Percentiles rank a stretch among this genome's conserved stretches.
Evolutionary conservation across 2,888 invertebrate species (phyloP).

Genomic region (Drosophila cognata): DNA sequence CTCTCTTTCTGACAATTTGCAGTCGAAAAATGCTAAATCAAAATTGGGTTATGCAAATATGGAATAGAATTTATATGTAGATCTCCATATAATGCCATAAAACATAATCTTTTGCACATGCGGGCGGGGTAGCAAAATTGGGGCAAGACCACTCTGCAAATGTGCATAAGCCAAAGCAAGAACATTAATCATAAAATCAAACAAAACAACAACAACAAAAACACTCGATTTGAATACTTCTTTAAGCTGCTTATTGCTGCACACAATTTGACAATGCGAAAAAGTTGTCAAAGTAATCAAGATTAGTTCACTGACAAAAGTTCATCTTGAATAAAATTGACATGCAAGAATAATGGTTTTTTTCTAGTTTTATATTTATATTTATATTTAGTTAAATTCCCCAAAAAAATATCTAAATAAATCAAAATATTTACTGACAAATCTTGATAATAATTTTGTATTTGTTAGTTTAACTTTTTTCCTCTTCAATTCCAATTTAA

Average conservation of each 20-base stretch:
- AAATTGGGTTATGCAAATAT: constrained; percentile 58
- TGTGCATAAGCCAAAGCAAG: background rate
- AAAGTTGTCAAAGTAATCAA: background rate
- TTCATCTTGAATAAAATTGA: background rate
- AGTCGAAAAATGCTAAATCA: constrained; percentile 55
- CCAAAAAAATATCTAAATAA: background rate
- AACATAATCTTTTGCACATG: constrained; percentile 1
- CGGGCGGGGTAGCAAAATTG: background rate
- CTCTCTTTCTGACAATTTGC: constrained; percentile 48
- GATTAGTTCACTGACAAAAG: background rate
- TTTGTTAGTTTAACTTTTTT: background rate
- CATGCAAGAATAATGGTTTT: too few relatives aligned
- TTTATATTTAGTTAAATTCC: too few relatives aligned
- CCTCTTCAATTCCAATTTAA: background rate
- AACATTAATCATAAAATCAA: background rate
- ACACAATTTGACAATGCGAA: background rate
- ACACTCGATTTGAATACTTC: background rate
- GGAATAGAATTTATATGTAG: background rate
- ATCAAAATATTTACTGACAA: background rate
- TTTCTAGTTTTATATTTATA: background rate
- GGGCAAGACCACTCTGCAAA: background rate
- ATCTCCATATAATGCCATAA: background rate
- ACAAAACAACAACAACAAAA: background rate
- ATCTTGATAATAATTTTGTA: background rate
- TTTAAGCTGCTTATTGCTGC: background rate